phyloP scores from a whole-genome alignment of 2,888 invertebrate genomes.

The Acronicta psi region DNA sequence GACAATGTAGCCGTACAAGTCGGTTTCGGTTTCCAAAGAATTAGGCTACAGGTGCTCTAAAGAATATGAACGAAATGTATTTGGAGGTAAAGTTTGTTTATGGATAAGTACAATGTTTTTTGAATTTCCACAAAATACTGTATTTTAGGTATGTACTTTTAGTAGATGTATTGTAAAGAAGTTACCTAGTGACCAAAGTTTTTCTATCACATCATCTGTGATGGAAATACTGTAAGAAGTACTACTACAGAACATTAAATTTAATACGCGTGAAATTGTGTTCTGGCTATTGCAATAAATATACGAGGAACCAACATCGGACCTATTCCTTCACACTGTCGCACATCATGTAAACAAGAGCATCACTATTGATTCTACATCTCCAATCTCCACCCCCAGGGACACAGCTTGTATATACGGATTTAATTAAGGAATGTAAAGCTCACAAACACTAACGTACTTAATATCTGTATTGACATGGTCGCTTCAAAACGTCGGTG shows the following conservation, averaged over 20 bases:
- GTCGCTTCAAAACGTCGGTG: slow-evolving; percentile 61
- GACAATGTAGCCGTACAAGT: slow-evolving; percentile 45
- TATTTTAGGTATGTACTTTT: too few species aligned
- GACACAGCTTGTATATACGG: slow-evolving; percentile 42
- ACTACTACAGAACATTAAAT: too few species aligned
- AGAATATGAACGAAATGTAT: neutral
- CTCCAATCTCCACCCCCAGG: slow-evolving; percentile 1
- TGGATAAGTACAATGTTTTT: neutral
- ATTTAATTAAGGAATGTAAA: slow-evolving; percentile 55
- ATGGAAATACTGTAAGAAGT: too few species aligned
- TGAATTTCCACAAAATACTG: too few species aligned
- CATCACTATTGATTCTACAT: slow-evolving; percentile 14
- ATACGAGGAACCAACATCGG: too few species aligned
- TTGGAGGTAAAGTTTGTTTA: neutral
- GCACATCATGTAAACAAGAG: slow-evolving; percentile 12
- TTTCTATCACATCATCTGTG: too few species aligned
- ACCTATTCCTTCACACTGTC: neutral
- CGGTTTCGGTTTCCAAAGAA: slow-evolving; percentile 39
- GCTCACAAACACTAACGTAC: slow-evolving; percentile 50
- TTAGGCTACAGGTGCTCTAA: slow-evolving; percentile 38
- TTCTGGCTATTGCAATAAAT: too few species aligned
- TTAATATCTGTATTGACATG: slow-evolving; percentile 58
- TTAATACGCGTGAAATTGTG: too few species aligned
- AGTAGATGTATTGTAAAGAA: too few species aligned
- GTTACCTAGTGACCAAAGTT: too few species aligned